phyloP scores from a whole-genome alignment of 1,140 invertebrate genomes.

The Melipona quadrifasciata region DNA sequence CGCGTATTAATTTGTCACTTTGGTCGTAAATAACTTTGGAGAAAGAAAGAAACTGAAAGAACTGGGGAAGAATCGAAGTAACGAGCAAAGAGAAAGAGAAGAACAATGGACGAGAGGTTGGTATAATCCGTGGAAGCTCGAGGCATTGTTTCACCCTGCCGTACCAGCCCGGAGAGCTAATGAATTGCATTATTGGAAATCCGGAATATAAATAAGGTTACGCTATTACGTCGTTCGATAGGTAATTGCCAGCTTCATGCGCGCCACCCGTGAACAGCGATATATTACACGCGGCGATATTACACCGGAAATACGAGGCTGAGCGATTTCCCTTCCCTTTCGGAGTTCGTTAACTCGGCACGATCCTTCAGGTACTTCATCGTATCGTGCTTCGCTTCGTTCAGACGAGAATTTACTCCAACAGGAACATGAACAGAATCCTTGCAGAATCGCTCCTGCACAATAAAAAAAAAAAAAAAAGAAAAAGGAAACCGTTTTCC shows the following conservation, averaged over 20 bases:
- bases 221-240: conserved; percentile 64
- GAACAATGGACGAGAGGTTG: neutral
- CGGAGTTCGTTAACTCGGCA: conserved; percentile 17
- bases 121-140: conserved; percentile 17
- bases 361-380: neutral
- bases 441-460: conserved; percentile 1
- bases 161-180: conserved; percentile 60
- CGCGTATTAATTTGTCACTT: neutral
- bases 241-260: conserved; percentile 67
- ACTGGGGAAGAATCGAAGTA: neutral
- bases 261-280: conserved; percentile 32
- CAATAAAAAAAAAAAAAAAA: neutral
- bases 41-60: neutral
- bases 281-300: conserved; percentile 28
- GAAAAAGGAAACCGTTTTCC: neutral
- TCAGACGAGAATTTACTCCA: neutral
- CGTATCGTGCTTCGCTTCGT: conserved; percentile 9
- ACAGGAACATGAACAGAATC: neutral
- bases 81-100: neutral
- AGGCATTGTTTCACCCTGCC: conserved; percentile 65
- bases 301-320: conserved; percentile 19
- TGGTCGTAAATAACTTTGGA: neutral
- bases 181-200: conserved; percentile 75
- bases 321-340: conserved; percentile 35
- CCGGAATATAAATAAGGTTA: conserved; percentile 73